A percentile compares a stretch with the other conserved stretches of the same genome.
These are phyloP conservation scores for Amphimedon queenslandica DNA, from an alignment of 37 sponge, comb jelly and placozoan genomes.

Conservation along the genomic window DNA sequence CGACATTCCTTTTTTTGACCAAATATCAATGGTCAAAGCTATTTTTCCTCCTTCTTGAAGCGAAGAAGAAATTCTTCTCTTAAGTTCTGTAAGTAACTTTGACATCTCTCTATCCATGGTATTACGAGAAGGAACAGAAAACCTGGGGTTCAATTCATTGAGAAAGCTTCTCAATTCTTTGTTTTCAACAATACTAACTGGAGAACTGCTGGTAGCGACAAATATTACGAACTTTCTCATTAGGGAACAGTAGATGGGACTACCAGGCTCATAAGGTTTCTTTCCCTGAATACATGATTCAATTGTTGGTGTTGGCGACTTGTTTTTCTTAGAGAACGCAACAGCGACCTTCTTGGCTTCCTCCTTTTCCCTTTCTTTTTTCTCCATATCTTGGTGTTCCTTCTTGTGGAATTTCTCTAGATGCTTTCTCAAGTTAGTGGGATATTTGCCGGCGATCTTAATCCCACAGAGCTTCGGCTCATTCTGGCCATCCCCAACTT, in stretches of 20 bases:
- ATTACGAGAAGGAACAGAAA: no score
- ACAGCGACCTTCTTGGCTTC: no score
- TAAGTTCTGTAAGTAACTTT: no score
- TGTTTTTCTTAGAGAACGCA: no score
- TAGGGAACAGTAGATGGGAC: background rate
- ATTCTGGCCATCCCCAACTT: background rate
- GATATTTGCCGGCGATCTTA: background rate
- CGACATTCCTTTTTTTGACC: constrained; percentile 25
- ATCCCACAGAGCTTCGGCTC: background rate
- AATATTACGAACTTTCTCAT: no score
- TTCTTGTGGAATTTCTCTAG: background rate
- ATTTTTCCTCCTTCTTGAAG: background rate
- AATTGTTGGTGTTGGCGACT: no score
- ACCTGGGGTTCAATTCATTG: no score
- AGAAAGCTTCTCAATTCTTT: no score
- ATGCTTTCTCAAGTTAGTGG: background rate
- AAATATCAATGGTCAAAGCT: constrained; percentile 13
- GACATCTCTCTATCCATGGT: no score
- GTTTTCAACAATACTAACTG: no score
- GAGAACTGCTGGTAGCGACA: no score
- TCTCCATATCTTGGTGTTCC: background rate
- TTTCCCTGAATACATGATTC: background rate
- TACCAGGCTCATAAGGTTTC: background rate
- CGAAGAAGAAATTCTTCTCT: background rate
- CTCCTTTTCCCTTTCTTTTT: background rate